These are phyloP conservation scores for Aramus guarauna DNA, from an alignment of 2,113 vertebrate genomes.

Conservation along the genomic window DNA sequence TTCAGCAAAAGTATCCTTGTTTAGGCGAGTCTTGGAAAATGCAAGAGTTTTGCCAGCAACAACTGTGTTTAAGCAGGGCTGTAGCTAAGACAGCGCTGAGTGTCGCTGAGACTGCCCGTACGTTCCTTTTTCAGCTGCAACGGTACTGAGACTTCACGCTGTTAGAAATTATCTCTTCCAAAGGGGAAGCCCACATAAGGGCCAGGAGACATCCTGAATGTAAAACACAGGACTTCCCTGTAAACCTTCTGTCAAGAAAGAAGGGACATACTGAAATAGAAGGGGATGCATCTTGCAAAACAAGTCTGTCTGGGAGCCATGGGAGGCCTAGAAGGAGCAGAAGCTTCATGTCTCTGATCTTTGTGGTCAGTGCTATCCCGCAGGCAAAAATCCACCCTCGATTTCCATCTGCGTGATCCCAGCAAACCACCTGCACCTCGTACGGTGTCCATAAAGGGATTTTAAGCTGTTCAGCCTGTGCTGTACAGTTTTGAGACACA, in stretches of 20 bases:
- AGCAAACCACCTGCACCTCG: neutral
- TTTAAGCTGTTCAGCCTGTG: neutral
- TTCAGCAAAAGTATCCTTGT: conserved; percentile 6
- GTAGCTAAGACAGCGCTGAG: neutral
- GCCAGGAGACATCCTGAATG: neutral
- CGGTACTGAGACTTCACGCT: neutral
- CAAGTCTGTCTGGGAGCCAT: neutral
- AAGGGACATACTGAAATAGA: neutral
- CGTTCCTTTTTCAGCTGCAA: neutral
- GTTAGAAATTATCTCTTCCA: neutral
- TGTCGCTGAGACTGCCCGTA: neutral
- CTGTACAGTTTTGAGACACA: neutral
- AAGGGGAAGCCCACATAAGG: neutral
- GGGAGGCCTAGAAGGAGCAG: neutral
- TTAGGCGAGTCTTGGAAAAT: neutral
- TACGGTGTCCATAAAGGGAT: neutral
- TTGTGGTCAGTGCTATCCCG: neutral
- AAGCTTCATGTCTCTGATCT: neutral
- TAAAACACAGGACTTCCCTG: neutral
- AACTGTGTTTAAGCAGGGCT: neutral
- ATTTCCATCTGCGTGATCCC: neutral
- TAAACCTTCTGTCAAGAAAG: neutral
- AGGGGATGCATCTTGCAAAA: neutral
- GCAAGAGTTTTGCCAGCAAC: neutral
- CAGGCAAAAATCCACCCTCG: neutral